phyloP scores from a whole-genome alignment of 2,888 invertebrate genomes.

The Venustoraphidia nigricollis region DNA sequence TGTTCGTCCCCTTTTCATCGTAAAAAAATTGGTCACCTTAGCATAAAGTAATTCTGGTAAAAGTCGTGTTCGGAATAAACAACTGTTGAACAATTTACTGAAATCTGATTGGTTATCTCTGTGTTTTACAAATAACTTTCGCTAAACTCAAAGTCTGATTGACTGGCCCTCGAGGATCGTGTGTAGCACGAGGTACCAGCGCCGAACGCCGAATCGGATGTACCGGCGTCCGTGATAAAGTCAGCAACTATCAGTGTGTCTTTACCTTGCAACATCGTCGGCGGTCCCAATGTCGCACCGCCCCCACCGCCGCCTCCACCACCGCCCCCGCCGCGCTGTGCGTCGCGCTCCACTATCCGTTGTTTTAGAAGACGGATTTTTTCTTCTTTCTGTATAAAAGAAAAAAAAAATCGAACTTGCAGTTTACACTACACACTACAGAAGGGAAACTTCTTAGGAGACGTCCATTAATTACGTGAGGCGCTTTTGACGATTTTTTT shows the following conservation, averaged over 20 bases:
- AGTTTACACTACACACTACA: not conserved
- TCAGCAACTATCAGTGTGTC: conserved; percentile 57
- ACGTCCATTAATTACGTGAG: no score
- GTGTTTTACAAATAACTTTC: conserved; percentile 61
- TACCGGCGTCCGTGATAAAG: conserved; percentile 60
- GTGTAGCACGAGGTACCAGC: conserved; percentile 55
- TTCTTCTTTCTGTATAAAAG: conserved; percentile 63
- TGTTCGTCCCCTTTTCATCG: no score
- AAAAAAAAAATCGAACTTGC: not conserved
- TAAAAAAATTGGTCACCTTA: no score
- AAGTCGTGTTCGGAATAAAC: not conserved
- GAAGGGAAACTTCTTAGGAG: not conserved
- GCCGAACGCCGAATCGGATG: conserved; percentile 60
- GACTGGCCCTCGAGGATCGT: conserved; percentile 67
- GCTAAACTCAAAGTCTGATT: conserved; percentile 77
- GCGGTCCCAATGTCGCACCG: conserved; percentile 27
- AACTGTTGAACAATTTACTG: not conserved
- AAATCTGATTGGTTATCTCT: not conserved
- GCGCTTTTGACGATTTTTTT: no score
- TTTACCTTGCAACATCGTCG: conserved; percentile 55
- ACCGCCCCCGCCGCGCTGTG: conserved; percentile 30
- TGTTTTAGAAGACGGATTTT: conserved; percentile 69
- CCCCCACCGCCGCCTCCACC: conserved; percentile 17
- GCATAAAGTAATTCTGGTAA: no score
- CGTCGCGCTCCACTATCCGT: conserved; percentile 64